These are phyloP conservation scores for Bubalus kerabau DNA, from an alignment of 2,113 vertebrate species.

Conservation along the genomic window DNA sequence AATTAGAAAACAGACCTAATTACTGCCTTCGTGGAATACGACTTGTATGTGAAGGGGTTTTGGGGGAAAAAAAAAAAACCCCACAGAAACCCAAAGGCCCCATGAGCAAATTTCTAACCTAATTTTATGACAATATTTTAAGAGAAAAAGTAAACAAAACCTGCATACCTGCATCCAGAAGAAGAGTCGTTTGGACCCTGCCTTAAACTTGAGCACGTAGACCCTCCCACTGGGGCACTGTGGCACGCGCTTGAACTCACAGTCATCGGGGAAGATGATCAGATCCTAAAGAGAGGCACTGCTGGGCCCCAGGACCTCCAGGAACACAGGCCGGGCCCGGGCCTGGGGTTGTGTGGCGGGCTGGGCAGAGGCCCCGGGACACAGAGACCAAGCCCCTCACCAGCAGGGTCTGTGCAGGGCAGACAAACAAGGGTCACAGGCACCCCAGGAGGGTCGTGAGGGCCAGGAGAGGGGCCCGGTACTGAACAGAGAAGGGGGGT, in stretches of 20 bases:
- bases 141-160: rapidly evolving
- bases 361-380: neutral
- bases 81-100: neutral
- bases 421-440: neutral
- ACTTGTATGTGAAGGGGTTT: neutral
- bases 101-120: rapidly evolving
- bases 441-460: rapidly evolving
- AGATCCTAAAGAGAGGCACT: slow-evolving; percentile 82
- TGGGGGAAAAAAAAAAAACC: neutral
- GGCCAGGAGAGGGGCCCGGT: neutral
- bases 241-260: slow-evolving; percentile 95
- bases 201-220: slow-evolving; percentile 97
- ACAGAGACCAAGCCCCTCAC: too few species aligned
- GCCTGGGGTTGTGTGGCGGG: neutral
- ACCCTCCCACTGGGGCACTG: slow-evolving; percentile 96
- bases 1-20: neutral
- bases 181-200: slow-evolving; percentile 96
- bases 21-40: neutral
- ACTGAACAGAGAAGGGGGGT: rapidly evolving
- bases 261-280: slow-evolving; percentile 98
- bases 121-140: rapidly evolving
- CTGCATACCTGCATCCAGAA: slow-evolving; percentile 97
- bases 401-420: neutral
- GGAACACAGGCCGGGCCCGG: rapidly evolving
- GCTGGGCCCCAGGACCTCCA: rapidly evolving